Base-by-base conservation (phyloP, 2,113 vertebrate genomes). In the Smithornis capensis region DNA sequence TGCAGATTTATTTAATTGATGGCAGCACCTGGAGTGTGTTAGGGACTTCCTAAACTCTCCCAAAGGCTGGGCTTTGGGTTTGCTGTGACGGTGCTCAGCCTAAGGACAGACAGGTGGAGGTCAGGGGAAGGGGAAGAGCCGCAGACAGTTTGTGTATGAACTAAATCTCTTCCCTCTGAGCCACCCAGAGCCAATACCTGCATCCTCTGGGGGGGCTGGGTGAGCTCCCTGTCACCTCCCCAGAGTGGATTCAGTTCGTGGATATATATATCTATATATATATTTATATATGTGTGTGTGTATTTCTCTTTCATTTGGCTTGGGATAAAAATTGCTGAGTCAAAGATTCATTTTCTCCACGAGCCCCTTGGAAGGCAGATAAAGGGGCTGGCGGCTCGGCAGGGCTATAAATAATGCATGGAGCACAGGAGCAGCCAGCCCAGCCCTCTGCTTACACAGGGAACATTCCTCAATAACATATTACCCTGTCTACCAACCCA, bases 351-450 rank as follows among this genome's bases (percentile, higher is more conserved):
- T 96, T 97, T 96, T 95, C 87, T 88, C 38, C 33, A 7, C 3
- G 5, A 78, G 74, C 93, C 81, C 91, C 94, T 95, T 77, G 92
- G 94, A 96, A 97, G 95, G 93, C 78, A 90, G 94, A 96, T 74
- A 92, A 96, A 97, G 68, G 31, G 88, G 94, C 70, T 3, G 28
- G 59, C 12, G 19, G 63, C 47, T 57, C 45, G 28, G 92, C 70
- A 81, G 95, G 95, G 57, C 87, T 59, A 87, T 97, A 96, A 97
- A 97, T 97, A 98, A 97, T 87, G 77, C 88, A 96, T 40, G 37
- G 90, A 87, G 88, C 76, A 60, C 80, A 29, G 93, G 74, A 94
- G 86, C 91, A 96, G 94, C 87, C 89, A 21, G 33, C 90, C 89
- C 77, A 76, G 64, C 78, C 87, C 87, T 96, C 90, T 92, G 92